phyloP scores from a whole-genome alignment of 2,797 vertebrate genomes.

The Acomys russatus region DNA sequence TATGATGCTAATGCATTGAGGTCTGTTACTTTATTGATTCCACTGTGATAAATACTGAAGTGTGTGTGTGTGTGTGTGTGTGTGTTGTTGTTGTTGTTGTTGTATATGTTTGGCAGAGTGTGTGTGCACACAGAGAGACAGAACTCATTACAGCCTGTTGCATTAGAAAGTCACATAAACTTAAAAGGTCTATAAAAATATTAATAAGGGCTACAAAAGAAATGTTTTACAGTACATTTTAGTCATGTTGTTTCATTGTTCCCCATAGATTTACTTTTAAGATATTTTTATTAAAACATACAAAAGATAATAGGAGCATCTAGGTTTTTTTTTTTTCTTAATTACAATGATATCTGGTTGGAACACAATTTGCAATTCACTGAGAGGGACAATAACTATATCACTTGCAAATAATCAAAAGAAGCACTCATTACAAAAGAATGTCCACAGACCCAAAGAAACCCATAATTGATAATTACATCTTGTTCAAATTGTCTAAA shows the following conservation, averaged over 20 bases:
- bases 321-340: constrained; percentile 77
- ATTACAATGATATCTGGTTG: constrained; percentile 82
- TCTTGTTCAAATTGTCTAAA: constrained; percentile 78
- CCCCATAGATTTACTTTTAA: constrained; percentile 82
- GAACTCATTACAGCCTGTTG: constrained; percentile 83
- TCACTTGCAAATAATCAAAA: constrained; percentile 86
- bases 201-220: constrained; percentile 86
- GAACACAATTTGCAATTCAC: constrained; percentile 80
- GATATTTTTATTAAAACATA: constrained; percentile 87
- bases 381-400: constrained; percentile 79
- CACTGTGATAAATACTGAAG: constrained; percentile 89
- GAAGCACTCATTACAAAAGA: constrained; percentile 83
- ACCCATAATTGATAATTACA: constrained; percentile 83
- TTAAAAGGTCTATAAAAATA: constrained; percentile 88
- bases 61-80: constrained; percentile 83
- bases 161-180: constrained; percentile 89
- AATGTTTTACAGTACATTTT: constrained; percentile 85
- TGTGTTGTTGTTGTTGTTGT: not conserved
- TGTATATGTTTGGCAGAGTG: constrained; percentile 50
- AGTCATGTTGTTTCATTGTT: constrained; percentile 86
- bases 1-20: constrained; percentile 89
- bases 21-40: constrained; percentile 91
- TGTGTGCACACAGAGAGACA: not conserved
- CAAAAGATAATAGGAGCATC: constrained; percentile 80
- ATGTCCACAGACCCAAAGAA: constrained; percentile 75